Evolutionary conservation across 2,113 vertebrate genomes (phyloP), one percentile per base, ranked within the genome.

Genomic region (Paramormyrops kingsleyae): DNA sequence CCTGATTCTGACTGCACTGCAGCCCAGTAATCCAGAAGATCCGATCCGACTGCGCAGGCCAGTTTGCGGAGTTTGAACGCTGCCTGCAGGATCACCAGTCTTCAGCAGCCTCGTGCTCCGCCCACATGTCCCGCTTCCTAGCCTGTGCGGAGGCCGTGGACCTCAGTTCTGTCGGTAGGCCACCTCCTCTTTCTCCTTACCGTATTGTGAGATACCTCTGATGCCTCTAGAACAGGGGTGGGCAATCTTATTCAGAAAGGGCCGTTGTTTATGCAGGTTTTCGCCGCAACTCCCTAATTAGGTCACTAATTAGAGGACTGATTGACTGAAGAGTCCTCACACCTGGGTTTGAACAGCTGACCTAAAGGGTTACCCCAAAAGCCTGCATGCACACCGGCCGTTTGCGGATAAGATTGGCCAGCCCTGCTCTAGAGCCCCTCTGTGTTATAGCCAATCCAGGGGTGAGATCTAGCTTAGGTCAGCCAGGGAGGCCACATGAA

Each of bases 21-120:
- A 98, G 97, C 91, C 98, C 97, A 0, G 95, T 98, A 91, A 97
- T 99, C 80, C 96, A 95, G 92, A 97, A 96, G 94, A 99, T 99
- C 93, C 95, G 96, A 5, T 94, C 93, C 5, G 95, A 94, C 35
- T 99, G 98, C 4, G 95, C 96, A 0, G 94, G 93, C 39, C 95
- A 98, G 5, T 99, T 99, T 39, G 47, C 93, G 0, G 95, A 96
- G 86, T 99, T 99, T 47, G 98, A 99, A 91, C 94, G 92, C 66
- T 99, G 98, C 90, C 95, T 99, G 74, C 95, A 92, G 87, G 94
- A 96, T 92, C 97, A 99, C 85, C 96, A 96, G 49, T 91, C 93
- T 0, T 86, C 94, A 0, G 94, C 97, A 77, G 74, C 91, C 90
- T 96, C 96, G 83, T 99, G 98, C 91, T 93, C 96, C 0, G 89